Percentiles rank a stretch among this genome's conserved stretches.
Evolutionary conservation across 2,888 invertebrate genomes (phyloP).

Genomic region (Falcaria lacertinaria): DNA sequence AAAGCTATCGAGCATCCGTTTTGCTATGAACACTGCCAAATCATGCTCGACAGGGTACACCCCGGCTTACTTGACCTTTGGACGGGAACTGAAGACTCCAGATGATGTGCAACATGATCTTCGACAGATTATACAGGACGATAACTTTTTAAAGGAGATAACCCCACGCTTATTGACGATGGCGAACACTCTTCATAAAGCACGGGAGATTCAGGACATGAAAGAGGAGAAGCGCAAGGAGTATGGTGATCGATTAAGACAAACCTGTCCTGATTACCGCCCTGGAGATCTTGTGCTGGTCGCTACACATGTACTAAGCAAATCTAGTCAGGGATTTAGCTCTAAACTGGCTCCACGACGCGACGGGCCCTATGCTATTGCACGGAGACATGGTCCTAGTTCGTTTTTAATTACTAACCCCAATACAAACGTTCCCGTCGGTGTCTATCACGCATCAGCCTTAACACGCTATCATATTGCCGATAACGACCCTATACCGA

Average conservation of each 20-base stretch:
- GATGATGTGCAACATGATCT: conserved; percentile 10
- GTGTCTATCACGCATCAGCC: neutral
- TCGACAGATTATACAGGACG: conserved; percentile 1
- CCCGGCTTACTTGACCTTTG: conserved; percentile 26
- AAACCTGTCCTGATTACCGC: conserved; percentile 6
- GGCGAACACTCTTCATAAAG: conserved; percentile 4
- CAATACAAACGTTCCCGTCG: neutral
- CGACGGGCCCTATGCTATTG: neutral
- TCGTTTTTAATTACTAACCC: neutral
- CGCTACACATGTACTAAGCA: conserved; percentile 10
- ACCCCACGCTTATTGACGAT: conserved; percentile 10
- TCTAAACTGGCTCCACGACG: conserved; percentile 1
- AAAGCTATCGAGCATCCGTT: conserved; percentile 19
- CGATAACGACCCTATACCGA: neutral
- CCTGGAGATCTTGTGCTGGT: conserved; percentile 11
- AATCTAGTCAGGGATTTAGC: neutral
- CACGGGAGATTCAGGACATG: conserved; percentile 13
- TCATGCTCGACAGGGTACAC: conserved; percentile 12
- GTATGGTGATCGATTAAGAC: conserved; percentile 8
- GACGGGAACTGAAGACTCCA: conserved; percentile 16
- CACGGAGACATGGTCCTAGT: neutral
- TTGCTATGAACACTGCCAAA: conserved; percentile 23
- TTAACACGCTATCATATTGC: neutral
- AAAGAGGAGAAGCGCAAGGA: conserved; percentile 13
- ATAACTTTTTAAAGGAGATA: conserved; percentile 15